Base-by-base conservation (phyloP, 2,113 vertebrate genomes). In the Syngnathus scovelli region DNA sequence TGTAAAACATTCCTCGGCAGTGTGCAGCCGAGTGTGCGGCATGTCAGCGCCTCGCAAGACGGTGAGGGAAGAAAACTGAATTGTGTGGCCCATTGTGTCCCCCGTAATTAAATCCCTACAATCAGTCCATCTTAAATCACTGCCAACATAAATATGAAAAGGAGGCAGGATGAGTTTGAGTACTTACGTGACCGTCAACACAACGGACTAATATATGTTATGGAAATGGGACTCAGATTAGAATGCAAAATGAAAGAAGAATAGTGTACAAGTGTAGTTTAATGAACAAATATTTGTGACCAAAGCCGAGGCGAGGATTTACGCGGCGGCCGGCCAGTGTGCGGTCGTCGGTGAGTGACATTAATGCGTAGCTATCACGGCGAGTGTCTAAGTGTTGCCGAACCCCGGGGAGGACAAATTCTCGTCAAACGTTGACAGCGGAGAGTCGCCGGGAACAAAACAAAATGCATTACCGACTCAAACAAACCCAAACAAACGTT, bases 31-130 rank as follows among this genome's bases (percentile, higher is more conserved):
- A 86, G 71, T 86, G 87, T 82, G 85, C 80, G 83, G 82, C 84
- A 77, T 88, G 87, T 89, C 87, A 83, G 87, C 80, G 86, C 83
- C 83, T 85, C 78, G 80, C 78, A 83, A 85, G 82, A 83, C 61
- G 79, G 81, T 70, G 76, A 70, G 81, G 74, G 80, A 79, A 87
- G 80, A 87, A 89, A 90, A 90, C 90, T 90, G 77, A 86, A 89
- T 85, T 89, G 85, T 80, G 85, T 83, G 87, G 83, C 89, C 61
- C 83, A 88, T 90, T 91, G 87, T 92, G 88, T 89, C 85, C 83
- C 77, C 81, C 67, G 84, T 91, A 91, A 92, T 92, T 90, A 91
- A 86, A 91, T 90, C 88, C 90, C 86, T 71, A 79, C 89, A 90
- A 90, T 90, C 89, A 86, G 89, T 87, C 87, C 85, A 91, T 90